Percentiles rank a stretch among this genome's conserved stretches.
phyloP scores from a whole-genome alignment of 2,797 vertebrate genomes.

The Falco rusticolus region DNA sequence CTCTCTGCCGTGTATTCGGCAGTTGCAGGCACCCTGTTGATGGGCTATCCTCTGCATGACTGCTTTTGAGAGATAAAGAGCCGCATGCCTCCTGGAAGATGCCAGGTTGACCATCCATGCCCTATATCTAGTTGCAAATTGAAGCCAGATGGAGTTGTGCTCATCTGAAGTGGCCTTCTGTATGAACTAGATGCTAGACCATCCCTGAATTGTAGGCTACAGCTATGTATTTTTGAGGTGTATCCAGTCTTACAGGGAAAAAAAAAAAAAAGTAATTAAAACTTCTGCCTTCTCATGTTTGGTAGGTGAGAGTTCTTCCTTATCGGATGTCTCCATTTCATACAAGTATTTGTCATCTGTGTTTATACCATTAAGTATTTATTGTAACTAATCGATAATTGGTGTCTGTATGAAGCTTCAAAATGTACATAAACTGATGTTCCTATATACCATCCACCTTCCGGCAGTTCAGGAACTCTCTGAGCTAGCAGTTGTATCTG shows the following conservation, averaged over 20 bases:
- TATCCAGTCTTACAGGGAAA: background rate
- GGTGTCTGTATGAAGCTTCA: background rate
- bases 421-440: background rate
- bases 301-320: background rate
- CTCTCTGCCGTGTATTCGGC: background rate
- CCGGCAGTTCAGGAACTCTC: background rate
- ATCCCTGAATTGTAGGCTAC: background rate
- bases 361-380: background rate
- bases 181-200: background rate
- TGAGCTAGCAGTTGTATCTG: background rate
- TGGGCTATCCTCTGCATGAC: background rate
- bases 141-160: background rate
- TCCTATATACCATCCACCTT: background rate
- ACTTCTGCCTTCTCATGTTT: background rate
- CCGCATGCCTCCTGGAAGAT: rapidly evolving
- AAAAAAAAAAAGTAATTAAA: background rate
- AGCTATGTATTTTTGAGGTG: background rate
- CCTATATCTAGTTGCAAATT: background rate
- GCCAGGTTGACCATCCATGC: background rate
- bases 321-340: background rate
- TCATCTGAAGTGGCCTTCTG: conserved; percentile 9
- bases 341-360: background rate
- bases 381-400: background rate
- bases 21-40: background rate
- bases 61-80: background rate